Evolutionary conservation across 2,797 vertebrate species (phyloP).

Genomic region (Liasis olivaceus): DNA sequence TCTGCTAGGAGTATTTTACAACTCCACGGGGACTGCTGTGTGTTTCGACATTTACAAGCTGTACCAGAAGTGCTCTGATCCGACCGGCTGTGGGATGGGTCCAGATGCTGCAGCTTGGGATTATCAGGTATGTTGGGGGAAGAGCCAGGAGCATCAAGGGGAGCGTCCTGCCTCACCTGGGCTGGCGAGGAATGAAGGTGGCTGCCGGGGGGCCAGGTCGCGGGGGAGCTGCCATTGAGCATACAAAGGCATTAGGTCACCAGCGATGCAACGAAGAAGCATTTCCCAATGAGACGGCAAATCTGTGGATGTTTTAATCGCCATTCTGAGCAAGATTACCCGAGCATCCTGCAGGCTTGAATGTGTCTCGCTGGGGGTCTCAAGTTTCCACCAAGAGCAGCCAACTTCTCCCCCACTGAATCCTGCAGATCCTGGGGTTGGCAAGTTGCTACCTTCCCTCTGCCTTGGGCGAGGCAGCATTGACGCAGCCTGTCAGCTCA

Average conservation of each 20-base stretch:
- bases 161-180: neutral
- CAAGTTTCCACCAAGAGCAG: neutral
- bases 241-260: neutral
- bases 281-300: neutral
- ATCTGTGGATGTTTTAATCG: neutral
- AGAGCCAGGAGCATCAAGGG: too few species aligned
- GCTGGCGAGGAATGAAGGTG: neutral
- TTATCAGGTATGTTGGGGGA: constrained; percentile 82
- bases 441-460: too few species aligned
- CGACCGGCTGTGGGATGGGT: constrained; percentile 88
- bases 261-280: neutral
- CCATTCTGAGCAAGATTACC: neutral
- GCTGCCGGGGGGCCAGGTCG: too few species aligned
- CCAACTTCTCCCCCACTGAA: neutral
- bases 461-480: neutral
- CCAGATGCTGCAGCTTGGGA: constrained; percentile 88
- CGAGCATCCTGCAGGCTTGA: neutral
- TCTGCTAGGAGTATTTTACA: constrained; percentile 87
- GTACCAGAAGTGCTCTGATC: constrained; percentile 86
- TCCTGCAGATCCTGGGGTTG: neutral
- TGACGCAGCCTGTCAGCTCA: too few species aligned
- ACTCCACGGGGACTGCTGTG: constrained; percentile 73
- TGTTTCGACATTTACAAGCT: constrained; percentile 84
- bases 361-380: neutral
- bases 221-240: neutral